Evolutionary conservation across 2,888 invertebrate species (phyloP).

Genomic region (Frankliniella fusca): DNA sequence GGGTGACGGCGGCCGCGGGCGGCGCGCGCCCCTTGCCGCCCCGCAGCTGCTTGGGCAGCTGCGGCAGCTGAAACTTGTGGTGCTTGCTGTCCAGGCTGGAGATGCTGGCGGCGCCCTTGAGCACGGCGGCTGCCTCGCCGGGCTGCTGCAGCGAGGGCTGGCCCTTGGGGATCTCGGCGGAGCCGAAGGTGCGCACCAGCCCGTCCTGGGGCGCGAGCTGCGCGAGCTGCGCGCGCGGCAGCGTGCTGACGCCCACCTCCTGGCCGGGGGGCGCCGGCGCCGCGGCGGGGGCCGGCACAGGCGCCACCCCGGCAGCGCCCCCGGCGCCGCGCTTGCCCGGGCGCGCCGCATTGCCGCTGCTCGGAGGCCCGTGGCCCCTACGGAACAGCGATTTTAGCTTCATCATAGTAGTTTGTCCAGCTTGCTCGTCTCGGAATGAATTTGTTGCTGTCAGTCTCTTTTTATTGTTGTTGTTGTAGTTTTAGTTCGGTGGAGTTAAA

Average conservation of each 20-base stretch:
- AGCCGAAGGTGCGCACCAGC: conserved; percentile 20
- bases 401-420: conserved; percentile 62
- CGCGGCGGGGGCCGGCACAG: conserved; percentile 26
- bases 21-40: conserved; percentile 40
- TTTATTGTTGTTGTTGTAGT: background rate
- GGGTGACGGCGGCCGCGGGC: background rate
- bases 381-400: conserved; percentile 89
- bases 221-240: conserved; percentile 19
- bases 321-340: conserved; percentile 33
- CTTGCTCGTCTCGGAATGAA: background rate
- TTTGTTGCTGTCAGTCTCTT: background rate
- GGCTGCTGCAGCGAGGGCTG: conserved; percentile 24
- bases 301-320: conserved; percentile 33
- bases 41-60: conserved; percentile 51
- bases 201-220: background rate
- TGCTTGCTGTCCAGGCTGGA: conserved; percentile 62
- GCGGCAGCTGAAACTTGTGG: conserved; percentile 51
- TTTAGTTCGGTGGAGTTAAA: too few species aligned
- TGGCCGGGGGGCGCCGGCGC: conserved; percentile 11
- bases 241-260: conserved; percentile 25
- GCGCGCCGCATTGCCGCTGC: conserved; percentile 30
- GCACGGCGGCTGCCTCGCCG: conserved; percentile 38
- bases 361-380: conserved; percentile 60
- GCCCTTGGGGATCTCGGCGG: background rate
- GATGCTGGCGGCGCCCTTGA: conserved; percentile 61